These are phyloP conservation scores for Lethrus apterus DNA, from an alignment of 1,140 invertebrate species.

Conservation along the genomic window DNA sequence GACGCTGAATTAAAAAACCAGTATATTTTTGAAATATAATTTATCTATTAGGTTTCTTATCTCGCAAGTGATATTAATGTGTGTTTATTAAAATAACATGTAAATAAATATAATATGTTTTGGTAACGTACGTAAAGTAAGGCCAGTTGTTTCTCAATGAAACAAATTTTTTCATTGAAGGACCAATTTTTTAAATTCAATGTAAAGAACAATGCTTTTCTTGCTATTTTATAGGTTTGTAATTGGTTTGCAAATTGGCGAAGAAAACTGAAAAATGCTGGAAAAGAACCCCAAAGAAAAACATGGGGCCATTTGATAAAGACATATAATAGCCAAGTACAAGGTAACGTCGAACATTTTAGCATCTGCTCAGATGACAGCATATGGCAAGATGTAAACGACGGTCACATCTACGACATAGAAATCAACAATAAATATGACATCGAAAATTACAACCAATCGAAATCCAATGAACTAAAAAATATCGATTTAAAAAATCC, in stretches of 20 bases:
- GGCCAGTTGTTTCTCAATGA: too few species aligned
- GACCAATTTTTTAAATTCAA: not conserved
- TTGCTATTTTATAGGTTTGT: slow-evolving; percentile 49
- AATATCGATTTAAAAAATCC: not conserved
- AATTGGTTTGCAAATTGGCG: slow-evolving; percentile 75
- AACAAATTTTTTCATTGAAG: too few species aligned
- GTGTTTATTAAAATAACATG: too few species aligned
- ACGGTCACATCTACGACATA: not conserved
- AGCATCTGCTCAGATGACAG: slow-evolving; percentile 66
- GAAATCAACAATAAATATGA: not conserved
- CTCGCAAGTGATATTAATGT: too few species aligned
- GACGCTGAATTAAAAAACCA: too few species aligned
- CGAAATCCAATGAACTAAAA: not conserved
- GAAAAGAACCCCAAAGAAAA: slow-evolving; percentile 52
- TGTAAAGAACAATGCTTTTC: slow-evolving; percentile 3
- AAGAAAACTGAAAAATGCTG: slow-evolving; percentile 62
- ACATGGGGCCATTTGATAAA: slow-evolving; percentile 66
- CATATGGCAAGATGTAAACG: slow-evolving; percentile 55
- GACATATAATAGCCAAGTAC: slow-evolving; percentile 61
- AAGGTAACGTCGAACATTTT: slow-evolving; percentile 66
- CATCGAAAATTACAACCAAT: not conserved
- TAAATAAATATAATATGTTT: too few species aligned
- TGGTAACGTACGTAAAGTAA: too few species aligned
- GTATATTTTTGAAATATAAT: too few species aligned
- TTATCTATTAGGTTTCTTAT: too few species aligned